Evolutionary conservation across 1,140 invertebrate genomes (phyloP), one percentile per base, ranked within the genome.

Genomic region (Papilio xuthus): DNA sequence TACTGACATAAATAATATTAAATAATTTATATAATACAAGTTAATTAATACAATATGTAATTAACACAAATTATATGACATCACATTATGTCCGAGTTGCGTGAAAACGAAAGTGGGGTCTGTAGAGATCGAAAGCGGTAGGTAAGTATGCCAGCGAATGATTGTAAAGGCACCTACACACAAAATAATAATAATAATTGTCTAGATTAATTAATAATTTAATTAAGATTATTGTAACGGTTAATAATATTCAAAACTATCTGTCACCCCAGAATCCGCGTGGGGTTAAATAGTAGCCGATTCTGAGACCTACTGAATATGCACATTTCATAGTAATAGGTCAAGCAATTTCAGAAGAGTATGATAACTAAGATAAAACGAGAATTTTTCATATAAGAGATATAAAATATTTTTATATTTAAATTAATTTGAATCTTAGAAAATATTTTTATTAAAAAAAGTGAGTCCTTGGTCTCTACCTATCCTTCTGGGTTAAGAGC

Each of bases 51-150:
- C 41, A 37, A 76, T 76, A 63, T 20, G 73, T 76, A 56, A 76
- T 76, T 76, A 60, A 76, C 74, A 76, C 74, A 41, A 41, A 76
- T 60, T 76, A 23, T 63, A 76, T 76, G 74, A 76, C 53, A 76
- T 76, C 50, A 76, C 37, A 76, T 41, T 73, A 23, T 60, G 50
- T 42, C 32, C 74, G 53, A 53, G 47, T 76, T 63, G 71, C 23
- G 71, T 28, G 74, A 76, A 60, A 76, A 41, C 53, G 74, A 76
- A 76, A 76, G 74, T 76, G 74, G 53, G 53, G 74, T 76, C 74
- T 60, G 42, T 41, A 41, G 53, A 76, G 74, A 76, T 42, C 26
- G 74, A 76, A 76, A 76, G 50, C 63, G 74, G 73, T 56, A 75
- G 50, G 50, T 32, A 63, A 76, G 73, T 60, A 20, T 63, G 53